Base-by-base conservation (phyloP, 2,113 vertebrate species). In the Lates calcarifer region DNA sequence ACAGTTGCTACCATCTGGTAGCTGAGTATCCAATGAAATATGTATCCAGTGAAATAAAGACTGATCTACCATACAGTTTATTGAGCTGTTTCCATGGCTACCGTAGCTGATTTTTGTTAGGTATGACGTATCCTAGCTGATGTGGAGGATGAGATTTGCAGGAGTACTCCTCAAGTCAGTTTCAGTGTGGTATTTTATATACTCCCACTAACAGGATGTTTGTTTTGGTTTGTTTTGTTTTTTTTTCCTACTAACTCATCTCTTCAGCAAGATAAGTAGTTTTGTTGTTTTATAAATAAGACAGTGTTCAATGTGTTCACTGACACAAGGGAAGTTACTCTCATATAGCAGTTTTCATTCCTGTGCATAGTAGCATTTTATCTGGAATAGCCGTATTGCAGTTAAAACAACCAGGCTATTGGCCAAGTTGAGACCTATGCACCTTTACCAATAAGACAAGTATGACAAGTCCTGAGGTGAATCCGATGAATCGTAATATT, bases 61-160 rank as follows among this genome's bases (percentile, higher is more conserved):
- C 26, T 63, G 26, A 33, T 70, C 33, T 39, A 1, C 33, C 37
- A 17, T 65, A 22, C 29, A 56, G 29, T 49, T 47, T 37, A 63
- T 45, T 57, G 45, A 63, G 56, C 43, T 39, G 61, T 84, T 76
- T 68, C 73, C 69, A 75, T 74, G 86, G 22, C 61, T 22, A 62
- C 55, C 4, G 35, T 28, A 53, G 45, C 43, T 28, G 60, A 41
- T 24, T 41, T 74, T 41, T 45, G 53, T 37, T 29, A 45, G 33
- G 55, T 9, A 15, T 29, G 49, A 37, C 63, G 24, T 5, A 22
- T 15, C 24, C 15, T 22, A 43, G 53, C 24, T 17, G 65, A 76
- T 60, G 37, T 55, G 55, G 3, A 61, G 17, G 58, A 17, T 39
- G 60, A 81, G 53, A 80, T 80, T 37, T 81, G 55, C 66, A 28